phyloP scores from a whole-genome alignment of 2,888 invertebrate genomes.

The Euspilapteryx auroguttella region DNA sequence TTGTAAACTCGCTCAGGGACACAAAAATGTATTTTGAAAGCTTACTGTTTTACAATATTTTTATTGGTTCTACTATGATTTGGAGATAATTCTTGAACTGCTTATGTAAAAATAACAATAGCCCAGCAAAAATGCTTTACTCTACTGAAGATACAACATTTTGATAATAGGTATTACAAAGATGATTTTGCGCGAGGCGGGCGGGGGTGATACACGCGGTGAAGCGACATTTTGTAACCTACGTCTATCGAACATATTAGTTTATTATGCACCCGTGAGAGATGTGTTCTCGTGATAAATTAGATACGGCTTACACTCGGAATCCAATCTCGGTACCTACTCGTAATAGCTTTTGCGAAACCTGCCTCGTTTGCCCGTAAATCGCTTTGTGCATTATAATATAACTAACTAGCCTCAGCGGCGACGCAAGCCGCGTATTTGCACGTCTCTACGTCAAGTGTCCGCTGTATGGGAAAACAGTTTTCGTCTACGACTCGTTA shows the following conservation, averaged over 20 bases:
- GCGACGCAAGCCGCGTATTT: conserved; percentile 11
- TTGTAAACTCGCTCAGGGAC: too few relatives aligned
- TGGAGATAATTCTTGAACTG: too few relatives aligned
- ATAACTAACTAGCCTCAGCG: too few relatives aligned
- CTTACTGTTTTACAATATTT: too few relatives aligned
- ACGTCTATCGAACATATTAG: neutral
- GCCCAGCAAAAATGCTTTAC: too few relatives aligned
- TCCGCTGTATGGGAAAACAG: neutral
- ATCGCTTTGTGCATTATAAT: conserved; percentile 28
- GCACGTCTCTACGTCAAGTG: conserved; percentile 3
- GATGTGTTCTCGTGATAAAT: conserved; percentile 29
- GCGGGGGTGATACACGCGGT: neutral
- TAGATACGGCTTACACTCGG: conserved; percentile 33
- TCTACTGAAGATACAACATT: too few relatives aligned
- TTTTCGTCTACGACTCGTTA: neutral
- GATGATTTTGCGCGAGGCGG: conserved; percentile 8
- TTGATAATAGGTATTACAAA: too few relatives aligned
- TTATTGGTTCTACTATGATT: too few relatives aligned
- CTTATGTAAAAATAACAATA: too few relatives aligned
- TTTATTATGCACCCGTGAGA: neutral
- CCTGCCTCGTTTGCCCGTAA: conserved; percentile 29
- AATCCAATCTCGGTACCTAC: conserved; percentile 32
- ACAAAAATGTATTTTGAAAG: too few relatives aligned
- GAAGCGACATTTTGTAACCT: conserved; percentile 4
- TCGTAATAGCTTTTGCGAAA: conserved; percentile 49